Evolutionary conservation across 2,797 vertebrate species (phyloP).

Genomic region (Clarias laeviceps): DNA sequence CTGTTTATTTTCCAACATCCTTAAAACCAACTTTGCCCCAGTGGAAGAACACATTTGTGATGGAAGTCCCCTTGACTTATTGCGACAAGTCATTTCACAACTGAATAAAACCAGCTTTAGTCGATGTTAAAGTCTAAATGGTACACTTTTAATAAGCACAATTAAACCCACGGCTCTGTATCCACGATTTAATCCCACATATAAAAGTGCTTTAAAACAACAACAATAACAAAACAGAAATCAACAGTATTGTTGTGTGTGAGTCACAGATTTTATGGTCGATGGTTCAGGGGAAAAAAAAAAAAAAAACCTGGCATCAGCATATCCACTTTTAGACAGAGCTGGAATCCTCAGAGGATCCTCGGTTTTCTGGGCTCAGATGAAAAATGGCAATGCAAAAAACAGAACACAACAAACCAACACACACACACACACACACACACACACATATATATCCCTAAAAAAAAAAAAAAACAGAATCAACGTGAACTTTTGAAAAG

Average conservation of each 20-base stretch:
- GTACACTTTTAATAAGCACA: background rate
- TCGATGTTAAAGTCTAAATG: background rate
- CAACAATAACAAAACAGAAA: background rate
- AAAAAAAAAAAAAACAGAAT: conserved; percentile 6
- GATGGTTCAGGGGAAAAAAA: background rate
- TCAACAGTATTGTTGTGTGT: background rate
- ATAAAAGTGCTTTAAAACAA: background rate
- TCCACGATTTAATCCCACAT: background rate
- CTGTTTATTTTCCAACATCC: background rate
- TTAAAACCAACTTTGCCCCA: background rate
- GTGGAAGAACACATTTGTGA: background rate
- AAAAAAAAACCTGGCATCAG: conserved; percentile 20
- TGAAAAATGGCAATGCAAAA: conserved; percentile 19
- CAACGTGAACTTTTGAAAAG: conserved; percentile 53
- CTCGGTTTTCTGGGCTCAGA: background rate
- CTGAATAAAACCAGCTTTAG: background rate
- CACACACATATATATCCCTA: background rate
- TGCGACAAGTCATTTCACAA: background rate
- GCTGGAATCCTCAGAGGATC: conserved; percentile 11
- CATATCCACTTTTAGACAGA: conserved; percentile 11
- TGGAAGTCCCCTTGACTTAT: background rate
- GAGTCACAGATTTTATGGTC: conserved; percentile 11
- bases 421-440: background rate
- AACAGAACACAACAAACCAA: conserved; percentile 14
- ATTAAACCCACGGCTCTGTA: background rate